Conservation (phyloP, 2,888 invertebrate species). For the Mayetiola destructor region DNA sequence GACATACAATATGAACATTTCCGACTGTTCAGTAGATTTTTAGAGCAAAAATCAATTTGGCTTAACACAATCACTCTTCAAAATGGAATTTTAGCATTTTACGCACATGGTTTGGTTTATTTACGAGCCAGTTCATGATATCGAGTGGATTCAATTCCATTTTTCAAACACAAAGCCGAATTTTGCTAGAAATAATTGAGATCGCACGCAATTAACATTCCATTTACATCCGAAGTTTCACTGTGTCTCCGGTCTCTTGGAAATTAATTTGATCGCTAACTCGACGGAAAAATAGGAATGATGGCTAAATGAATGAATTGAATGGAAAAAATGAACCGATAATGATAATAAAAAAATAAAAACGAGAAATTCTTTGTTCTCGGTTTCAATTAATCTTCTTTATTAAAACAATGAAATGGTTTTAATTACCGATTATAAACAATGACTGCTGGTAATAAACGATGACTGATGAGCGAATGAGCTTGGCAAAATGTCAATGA, state of each 20-base stretch:
- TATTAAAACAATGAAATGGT: neutral
- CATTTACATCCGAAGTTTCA: too few species aligned
- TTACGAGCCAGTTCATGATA: neutral
- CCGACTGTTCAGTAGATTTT: neutral
- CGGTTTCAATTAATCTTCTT: neutral
- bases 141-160: too few species aligned
- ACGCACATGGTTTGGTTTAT: too few species aligned
- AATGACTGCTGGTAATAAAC: neutral
- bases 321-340: neutral
- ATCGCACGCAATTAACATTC: too few species aligned
- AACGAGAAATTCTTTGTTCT: neutral
- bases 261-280: too few species aligned
- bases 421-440: constrained; percentile 1
- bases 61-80: neutral
- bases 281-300: too few species aligned
- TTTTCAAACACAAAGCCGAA: too few species aligned
- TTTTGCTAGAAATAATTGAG: too few species aligned
- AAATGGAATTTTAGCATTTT: neutral
- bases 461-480: neutral
- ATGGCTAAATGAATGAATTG: neutral
- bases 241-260: too few species aligned
- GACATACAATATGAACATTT: neutral
- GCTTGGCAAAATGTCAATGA: neutral
- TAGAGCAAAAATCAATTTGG: neutral
- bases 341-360: neutral